These are phyloP conservation scores for Tribolium freemani DNA, from an alignment of 2,888 invertebrate species.

Conservation along the genomic window DNA sequence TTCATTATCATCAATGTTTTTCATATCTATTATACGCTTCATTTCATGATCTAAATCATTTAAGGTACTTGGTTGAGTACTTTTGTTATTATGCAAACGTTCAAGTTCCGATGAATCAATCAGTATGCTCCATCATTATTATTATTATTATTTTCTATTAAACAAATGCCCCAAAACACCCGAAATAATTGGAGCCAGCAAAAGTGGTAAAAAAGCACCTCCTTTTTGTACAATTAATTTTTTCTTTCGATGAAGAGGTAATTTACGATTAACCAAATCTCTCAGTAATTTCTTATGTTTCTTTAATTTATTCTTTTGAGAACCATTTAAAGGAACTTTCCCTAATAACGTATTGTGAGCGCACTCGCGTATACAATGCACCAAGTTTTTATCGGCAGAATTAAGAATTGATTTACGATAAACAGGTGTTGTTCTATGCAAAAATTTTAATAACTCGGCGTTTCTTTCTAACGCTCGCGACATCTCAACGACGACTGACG, in stretches of 20 bases:
- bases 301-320: neutral
- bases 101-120: constrained; percentile 12
- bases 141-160: no score
- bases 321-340: constrained; percentile 11
- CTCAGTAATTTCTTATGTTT: constrained; percentile 9
- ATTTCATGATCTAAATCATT: constrained; percentile 44
- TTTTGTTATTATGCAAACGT: neutral
- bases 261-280: neutral
- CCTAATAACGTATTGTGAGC: constrained; percentile 9
- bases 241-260: neutral
- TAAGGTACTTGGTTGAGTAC: neutral
- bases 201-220: constrained; percentile 13
- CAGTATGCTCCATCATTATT: constrained; percentile 28
- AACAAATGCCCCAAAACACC: constrained; percentile 12
- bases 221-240: constrained; percentile 15
- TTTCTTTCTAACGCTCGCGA: constrained; percentile 12
- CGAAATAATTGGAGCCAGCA: constrained; percentile 10
- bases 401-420: constrained; percentile 30
- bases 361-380: constrained; percentile 23
- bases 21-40: constrained; percentile 44
- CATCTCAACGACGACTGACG: constrained; percentile 16
- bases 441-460: constrained; percentile 16
- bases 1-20: constrained; percentile 40
- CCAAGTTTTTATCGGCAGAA: constrained; percentile 15
- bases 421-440: constrained; percentile 8